Base-by-base conservation (phyloP, 2,113 vertebrate genomes). In the Mormyrus lacerda region DNA sequence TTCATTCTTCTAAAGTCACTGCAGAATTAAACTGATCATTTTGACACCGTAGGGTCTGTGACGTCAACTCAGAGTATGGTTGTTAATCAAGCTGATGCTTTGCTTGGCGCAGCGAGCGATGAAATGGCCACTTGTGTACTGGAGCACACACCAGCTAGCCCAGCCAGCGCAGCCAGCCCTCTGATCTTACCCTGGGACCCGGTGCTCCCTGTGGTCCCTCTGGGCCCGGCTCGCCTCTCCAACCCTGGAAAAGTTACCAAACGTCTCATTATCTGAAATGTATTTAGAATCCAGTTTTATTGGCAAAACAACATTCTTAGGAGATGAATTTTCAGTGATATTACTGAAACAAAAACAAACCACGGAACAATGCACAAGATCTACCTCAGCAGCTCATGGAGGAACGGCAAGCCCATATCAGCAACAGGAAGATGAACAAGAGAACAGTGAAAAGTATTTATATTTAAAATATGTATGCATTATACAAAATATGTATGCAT, bases 171-270 rank as follows among this genome's bases (percentile, higher is more conserved):
- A 42, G 73, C 2, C 42, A 7, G 35, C 6, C 35, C 35, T 39
- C 69, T 39, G n/a, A 85, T 93, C 97, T 96, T 95, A 99, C 98
- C 96, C 93, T 95, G 93, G 96, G 95, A 85, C 98, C 98, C 92
- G 94, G 96, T 89, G 95, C 94, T 31, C 98, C 98, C 55, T 95
- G 93, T 87, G 98, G 94, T 91, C 98, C 98, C 0, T 3, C 1
- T 45, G 96, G 97, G 87, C 98, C 98, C 89, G 89, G 90, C 89
- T 95, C 95, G 85, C 98, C 98, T 93, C 95, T 90, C 73, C 94
- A 94, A 92, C 98, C 98, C 98, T 99, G 91, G 44, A n/a, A 85
- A 91, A 87, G 93, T 91, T 94, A 0, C 92, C 31, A 79, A 79
- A 79, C 35, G 8, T 39, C 69, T 76, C 19, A 79, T 1, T 21